Evolutionary conservation across 2,888 invertebrate genomes (phyloP).

Genomic region (Pelosia muscerda): DNA sequence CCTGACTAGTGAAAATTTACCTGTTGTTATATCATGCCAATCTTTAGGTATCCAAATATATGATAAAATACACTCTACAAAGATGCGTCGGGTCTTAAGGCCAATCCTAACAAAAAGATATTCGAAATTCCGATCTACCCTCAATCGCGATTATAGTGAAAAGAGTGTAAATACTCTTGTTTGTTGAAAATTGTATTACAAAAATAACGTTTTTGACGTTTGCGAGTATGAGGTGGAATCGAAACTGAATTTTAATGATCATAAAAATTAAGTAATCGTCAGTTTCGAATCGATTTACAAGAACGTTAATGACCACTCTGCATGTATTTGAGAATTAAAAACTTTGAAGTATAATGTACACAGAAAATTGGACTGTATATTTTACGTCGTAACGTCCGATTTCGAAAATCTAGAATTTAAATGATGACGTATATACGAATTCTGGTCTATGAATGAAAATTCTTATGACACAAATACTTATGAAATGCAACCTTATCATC

Average conservation of each 20-base stretch:
- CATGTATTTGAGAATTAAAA: not conserved
- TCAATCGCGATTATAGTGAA: no score
- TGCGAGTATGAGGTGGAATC: no score
- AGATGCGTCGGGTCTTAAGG: not conserved
- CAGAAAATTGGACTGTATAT: not conserved
- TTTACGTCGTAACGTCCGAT: not conserved
- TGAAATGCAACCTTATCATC: conserved; percentile 13
- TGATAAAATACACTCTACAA: not conserved
- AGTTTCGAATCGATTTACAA: not conserved
- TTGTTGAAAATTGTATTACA: no score
- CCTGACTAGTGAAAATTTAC: conserved; percentile 7
- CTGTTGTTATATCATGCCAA: conserved; percentile 1
- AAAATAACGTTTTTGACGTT: no score
- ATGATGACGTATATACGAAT: not conserved
- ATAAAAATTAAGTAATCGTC: no score
- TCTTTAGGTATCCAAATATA: not conserved
- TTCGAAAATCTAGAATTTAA: not conserved
- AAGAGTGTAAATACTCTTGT: no score
- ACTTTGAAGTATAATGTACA: not conserved
- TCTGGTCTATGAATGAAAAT: not conserved
- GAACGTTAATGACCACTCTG: not conserved
- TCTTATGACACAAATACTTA: conserved; percentile 21
- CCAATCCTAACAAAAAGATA: no score
- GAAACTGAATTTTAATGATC: no score
- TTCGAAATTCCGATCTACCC: no score